Base-by-base conservation (phyloP, 2,888 invertebrate genomes). In the Diaphora mendica region DNA sequence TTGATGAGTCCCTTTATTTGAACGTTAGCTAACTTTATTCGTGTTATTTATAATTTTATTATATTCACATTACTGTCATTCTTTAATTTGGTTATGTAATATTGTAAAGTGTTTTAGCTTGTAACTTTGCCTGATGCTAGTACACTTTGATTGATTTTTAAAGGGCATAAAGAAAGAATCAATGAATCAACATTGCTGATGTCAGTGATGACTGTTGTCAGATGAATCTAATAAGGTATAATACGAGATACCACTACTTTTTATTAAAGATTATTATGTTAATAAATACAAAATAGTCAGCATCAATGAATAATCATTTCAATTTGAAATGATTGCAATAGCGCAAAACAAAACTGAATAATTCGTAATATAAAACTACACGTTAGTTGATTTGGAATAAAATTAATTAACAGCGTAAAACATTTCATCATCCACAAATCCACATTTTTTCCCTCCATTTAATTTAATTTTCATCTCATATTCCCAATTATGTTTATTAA, bases 371-470 rank as follows among this genome's bases (percentile, higher is more conserved):
- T 33, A 39, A 65, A 51, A 23, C 20, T 20, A 20, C 51, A 65
- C 51, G 2, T 33, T 1, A 42, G 48, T 71, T 51, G 35, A 64
- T 64, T 17, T 64, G 51, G 33, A 71, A 65, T 71, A 30, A 71
- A 65, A 35, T 71, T 65, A 65, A 71, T 70, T 30, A 64, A 64
- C 44, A 62, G 62, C 26, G 30, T 59, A 69, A 70, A 69, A 62
- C 26, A 55, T 70, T 70, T 33, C 51, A 20, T 75, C 39, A 71
- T 73, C 67, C 39, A 59, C 68, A 35, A 20, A 35, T 64, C 23
- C 64, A 68, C 35, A 72, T 75, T 82, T 74, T n/a, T 76, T 64
- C 44, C 59, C 15, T 67, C 75, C 75, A 78, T 80, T 76, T 73
- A n/a, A 11, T 55, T 75, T 70, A 71, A 77, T 72, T 74, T 71